Base-by-base conservation (phyloP, 2,797 vertebrate species). In the Acrocephalus scirpaceus region DNA sequence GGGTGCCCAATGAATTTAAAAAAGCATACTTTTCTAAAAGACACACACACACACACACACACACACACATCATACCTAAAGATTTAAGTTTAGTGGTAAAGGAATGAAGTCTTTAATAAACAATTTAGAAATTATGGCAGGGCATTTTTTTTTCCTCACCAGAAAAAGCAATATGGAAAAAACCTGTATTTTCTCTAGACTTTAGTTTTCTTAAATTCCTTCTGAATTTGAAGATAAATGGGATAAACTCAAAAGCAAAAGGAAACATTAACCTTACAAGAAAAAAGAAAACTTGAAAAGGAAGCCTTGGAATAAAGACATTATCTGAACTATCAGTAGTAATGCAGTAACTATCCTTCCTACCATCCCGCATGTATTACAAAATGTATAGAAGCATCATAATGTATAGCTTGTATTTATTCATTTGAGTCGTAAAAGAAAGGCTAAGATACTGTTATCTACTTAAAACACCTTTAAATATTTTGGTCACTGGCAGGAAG, bases 381-480 rank as follows among this genome's bases (percentile, higher is more conserved):
- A 90, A 54, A n/a, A 85, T 44, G 30, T 61, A 90, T 11, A 79
- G 74, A 85, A 48, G 61, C 34, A 73, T 73, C 54, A 81, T 38
- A 54, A 86, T 60, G 42, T 34, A 80, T 9, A 95, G 58, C 75
- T 96, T 87, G 44, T 75, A 90, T 93, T 96, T 86, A 92, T 90
- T 91, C 78, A 80, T 92, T 66, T 67, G 20, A 91, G 51, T 73
- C 51, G 90, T 72, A 92, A 93, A 96, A 94, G 58, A 88, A 92
- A 91, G 38, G 85, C 75, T 81, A 94, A 95, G 90, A 97, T 90
- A 91, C 38, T 45, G 87, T 96, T 97, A 95, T 96, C 95, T 96
- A 58, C 87, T 88, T 92, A 81, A 84, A 96, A 96, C 89, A 95
- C 95, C 93, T 96, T 96, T 88, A 96, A 94, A 93, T 93, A 94